These are phyloP conservation scores for Anthophora plumipes DNA, from an alignment of 2,888 invertebrate genomes.

Conservation along the genomic window DNA sequence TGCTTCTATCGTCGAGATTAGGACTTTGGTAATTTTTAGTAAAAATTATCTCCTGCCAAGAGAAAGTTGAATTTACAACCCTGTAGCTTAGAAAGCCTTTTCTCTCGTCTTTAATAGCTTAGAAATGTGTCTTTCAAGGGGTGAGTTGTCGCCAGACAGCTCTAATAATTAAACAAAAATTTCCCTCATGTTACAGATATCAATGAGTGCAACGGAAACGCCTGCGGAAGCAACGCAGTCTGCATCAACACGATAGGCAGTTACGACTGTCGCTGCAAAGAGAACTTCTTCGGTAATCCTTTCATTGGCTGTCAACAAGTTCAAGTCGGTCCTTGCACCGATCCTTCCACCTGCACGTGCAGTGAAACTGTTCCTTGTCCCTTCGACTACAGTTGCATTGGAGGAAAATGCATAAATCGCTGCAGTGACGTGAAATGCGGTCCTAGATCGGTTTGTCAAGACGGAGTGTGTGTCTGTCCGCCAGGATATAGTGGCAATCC, in stretches of 20 bases:
- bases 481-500: conserved; percentile 92
- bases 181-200: conserved; percentile 85
- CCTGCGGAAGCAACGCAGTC: conserved; percentile 93
- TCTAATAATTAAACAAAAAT: not conserved
- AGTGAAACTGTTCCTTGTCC: conserved; percentile 90
- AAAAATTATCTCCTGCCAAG: too few relatives aligned
- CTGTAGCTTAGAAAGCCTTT: too few relatives aligned
- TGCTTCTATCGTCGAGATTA: too few relatives aligned
- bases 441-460: conserved; percentile 92
- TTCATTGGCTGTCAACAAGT: conserved; percentile 92
- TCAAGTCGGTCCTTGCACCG: conserved; percentile 89
- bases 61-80: too few relatives aligned
- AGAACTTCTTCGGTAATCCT: conserved; percentile 94
- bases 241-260: conserved; percentile 96
- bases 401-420: conserved; percentile 90
- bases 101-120: too few relatives aligned
- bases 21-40: too few relatives aligned
- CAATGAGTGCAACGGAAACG: conserved; percentile 92
- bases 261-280: conserved; percentile 95
- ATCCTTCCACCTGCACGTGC: conserved; percentile 90
- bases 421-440: conserved; percentile 92
- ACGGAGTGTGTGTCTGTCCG: conserved; percentile 92
- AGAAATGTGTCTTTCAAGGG: too few relatives aligned
- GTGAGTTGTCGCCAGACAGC: too few relatives aligned
- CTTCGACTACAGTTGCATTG: conserved; percentile 90